Evolutionary conservation across 2,888 invertebrate species (phyloP).

Genomic region (Pammene aurita): DNA sequence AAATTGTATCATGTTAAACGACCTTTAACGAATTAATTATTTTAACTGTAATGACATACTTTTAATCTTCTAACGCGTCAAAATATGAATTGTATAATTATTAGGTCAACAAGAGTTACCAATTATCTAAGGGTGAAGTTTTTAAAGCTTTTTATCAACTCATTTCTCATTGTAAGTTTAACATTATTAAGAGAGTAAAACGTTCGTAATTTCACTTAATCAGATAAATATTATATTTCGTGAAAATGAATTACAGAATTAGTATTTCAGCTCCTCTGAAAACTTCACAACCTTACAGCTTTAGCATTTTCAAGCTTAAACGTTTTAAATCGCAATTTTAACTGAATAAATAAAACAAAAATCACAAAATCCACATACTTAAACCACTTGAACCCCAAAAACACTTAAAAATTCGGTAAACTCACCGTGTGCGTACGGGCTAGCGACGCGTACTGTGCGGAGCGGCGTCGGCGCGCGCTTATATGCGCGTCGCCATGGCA

Average conservation of each 20-base stretch:
- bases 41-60: too few species aligned
- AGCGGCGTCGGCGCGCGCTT: conserved; percentile 57
- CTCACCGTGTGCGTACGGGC: conserved; percentile 78
- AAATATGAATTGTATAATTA: too few species aligned
- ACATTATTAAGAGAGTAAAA: neutral
- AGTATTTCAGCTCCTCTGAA: neutral
- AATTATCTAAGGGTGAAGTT: too few species aligned
- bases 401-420: conserved; percentile 47
- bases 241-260: too few species aligned
- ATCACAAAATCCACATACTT: conserved; percentile 26
- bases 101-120: too few species aligned
- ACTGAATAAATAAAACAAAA: neutral
- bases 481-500: conserved; percentile 63
- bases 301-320: neutral
- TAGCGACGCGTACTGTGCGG: conserved; percentile 68
- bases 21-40: too few species aligned
- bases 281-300: neutral
- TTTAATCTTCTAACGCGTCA: too few species aligned
- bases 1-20: too few species aligned
- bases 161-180: neutral
- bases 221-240: too few species aligned
- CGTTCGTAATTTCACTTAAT: neutral
- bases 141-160: neutral
- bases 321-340: neutral
- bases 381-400: conserved; percentile 8